Base-by-base conservation (phyloP, 1,140 invertebrate species). In the Cepaea nemoralis region DNA sequence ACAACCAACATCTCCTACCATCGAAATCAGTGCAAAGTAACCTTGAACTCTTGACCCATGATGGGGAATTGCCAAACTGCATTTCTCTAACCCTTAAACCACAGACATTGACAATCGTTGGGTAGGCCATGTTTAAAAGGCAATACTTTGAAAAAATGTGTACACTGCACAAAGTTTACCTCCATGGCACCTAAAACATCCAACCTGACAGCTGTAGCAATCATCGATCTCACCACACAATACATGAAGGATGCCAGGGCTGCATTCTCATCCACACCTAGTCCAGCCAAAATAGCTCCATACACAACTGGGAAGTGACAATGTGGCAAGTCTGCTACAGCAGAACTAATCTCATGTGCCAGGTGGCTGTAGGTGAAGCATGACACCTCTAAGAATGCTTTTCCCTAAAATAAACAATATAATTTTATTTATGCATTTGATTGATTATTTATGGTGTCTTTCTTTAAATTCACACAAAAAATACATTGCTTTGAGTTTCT, bases 121-220 rank as follows among this genome's bases (percentile, higher is more conserved):
- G n/a, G n/a, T n/a, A n/a, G n/a, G n/a, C n/a, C n/a, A n/a, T n/a
- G n/a, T n/a, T n/a, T n/a, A n/a, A n/a, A n/a, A n/a, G n/a, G n/a
- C n/a, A n/a, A n/a, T n/a, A n/a, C n/a, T n/a, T n/a, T n/a, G n/a
- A n/a, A n/a, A n/a, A n/a, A n/a, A n/a, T n/a, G 33, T 27, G 33
- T 12, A 67, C 10, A 67, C 63, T 14, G 14, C 5, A 70, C 8
- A 71, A 55, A 22, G 22, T 45, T 50, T 6, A 79, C 77, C 78
- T 80, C 78, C 31, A 80, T 37, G 1, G 78, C 27, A 33, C 78
- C 78, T 0, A 80, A 19, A 40, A 70, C 45, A 80, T 80, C 78
- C 33, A 80, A 42, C 40, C 67, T 80, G 35, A 80, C 78, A 71
- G 67, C 8, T 48, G 50, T 80, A 2, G 78, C 27, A 71, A 80